Conservation (phyloP, 2,888 invertebrate genomes). For the Eupithecia dodoneata region DNA sequence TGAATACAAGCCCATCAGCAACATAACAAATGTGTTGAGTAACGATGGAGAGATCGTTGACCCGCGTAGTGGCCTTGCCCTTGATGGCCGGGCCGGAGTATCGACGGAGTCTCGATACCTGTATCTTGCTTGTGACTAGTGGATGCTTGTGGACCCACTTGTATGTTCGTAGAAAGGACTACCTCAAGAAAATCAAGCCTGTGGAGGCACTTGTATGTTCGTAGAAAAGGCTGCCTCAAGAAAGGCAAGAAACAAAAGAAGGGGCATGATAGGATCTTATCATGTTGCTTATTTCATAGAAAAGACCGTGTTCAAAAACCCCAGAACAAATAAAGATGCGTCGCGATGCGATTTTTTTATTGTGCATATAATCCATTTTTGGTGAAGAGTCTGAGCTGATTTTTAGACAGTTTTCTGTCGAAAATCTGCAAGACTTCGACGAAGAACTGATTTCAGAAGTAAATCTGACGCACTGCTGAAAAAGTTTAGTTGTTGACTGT, state of each 20-base stretch:
- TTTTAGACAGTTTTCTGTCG: too few species aligned
- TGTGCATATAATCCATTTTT: neutral
- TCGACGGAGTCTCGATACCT: conserved; percentile 47
- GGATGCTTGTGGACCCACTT: neutral
- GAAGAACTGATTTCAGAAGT: neutral
- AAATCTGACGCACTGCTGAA: neutral
- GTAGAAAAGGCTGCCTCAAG: neutral
- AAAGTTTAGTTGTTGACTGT: neutral
- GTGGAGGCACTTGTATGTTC: neutral
- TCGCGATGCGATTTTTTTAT: neutral
- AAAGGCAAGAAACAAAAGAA: neutral
- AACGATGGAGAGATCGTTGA: conserved; percentile 57
- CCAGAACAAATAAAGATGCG: neutral
- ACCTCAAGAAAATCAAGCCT: neutral
- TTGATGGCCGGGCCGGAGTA: conserved; percentile 59
- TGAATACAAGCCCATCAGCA: conserved; percentile 29
- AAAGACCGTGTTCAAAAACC: neutral
- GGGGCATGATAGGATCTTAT: neutral
- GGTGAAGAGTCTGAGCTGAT: too few species aligned
- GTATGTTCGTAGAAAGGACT: neutral
- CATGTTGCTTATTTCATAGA: neutral
- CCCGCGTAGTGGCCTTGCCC: conserved; percentile 75
- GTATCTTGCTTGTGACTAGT: neutral
- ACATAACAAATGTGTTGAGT: conserved; percentile 35
- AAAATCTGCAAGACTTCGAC: too few species aligned